Percentiles rank a stretch among this genome's conserved stretches.
phyloP scores from a whole-genome alignment of 2,113 vertebrate species.

The Clarias batrachus region DNA sequence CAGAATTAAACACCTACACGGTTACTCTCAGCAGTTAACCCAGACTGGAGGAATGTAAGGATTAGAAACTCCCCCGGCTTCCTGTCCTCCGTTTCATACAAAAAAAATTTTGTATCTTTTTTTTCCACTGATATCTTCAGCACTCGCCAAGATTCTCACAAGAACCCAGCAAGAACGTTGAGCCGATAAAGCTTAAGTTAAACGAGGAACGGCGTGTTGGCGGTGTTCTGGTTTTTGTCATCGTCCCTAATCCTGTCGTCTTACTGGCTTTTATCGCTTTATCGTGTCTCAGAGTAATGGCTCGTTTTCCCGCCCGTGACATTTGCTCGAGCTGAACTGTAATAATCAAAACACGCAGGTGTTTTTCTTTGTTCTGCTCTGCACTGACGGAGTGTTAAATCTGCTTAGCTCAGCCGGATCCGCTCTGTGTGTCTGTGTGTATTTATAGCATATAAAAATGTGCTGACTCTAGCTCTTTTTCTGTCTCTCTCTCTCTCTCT shows the following conservation, averaged over 20 bases:
- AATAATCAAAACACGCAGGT: neutral
- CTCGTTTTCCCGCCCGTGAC: neutral
- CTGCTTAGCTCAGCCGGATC: constrained; percentile 11
- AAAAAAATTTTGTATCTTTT: neutral
- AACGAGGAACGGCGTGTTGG: neutral
- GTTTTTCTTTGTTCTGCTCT: neutral
- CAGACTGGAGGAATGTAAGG: neutral
- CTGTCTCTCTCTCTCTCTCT: neutral
- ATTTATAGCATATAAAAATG: constrained; percentile 22
- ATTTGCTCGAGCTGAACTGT: neutral
- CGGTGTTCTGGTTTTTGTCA: neutral
- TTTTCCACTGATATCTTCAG: neutral
- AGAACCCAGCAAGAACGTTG: neutral
- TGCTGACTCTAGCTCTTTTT: constrained; percentile 11
- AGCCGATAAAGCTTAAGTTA: neutral
- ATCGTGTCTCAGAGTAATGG: neutral
- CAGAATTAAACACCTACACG: neutral
- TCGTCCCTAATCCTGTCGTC: neutral
- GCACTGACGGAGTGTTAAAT: neutral
- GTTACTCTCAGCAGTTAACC: neutral
- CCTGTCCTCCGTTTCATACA: neutral
- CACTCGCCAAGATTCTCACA: neutral
- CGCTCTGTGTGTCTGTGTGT: neutral
- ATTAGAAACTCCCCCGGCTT: neutral
- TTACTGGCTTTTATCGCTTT: neutral